Percentiles rank a stretch among this genome's conserved stretches.
Evolutionary conservation across 2,888 invertebrate genomes (phyloP).

Genomic region (Polietes domitor): DNA sequence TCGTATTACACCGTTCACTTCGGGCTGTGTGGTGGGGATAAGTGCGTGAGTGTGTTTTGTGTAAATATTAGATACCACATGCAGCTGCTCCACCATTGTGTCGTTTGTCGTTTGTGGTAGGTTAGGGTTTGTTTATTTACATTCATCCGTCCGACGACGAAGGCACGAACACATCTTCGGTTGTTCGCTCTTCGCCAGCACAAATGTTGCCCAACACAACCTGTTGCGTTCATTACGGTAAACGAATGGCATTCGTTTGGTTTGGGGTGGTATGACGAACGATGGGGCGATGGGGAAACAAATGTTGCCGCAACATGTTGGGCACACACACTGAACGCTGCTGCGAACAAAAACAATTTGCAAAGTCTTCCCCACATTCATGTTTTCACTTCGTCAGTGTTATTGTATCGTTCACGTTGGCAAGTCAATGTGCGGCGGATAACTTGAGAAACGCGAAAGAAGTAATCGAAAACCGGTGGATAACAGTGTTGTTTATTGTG

Average conservation of each 20-base stretch:
- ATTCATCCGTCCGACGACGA: background rate
- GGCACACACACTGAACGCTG: background rate
- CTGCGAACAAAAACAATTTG: conserved; percentile 32
- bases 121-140: conserved; percentile 54
- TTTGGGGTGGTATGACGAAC: too few species aligned
- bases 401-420: conserved; percentile 71
- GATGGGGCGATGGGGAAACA: conserved; percentile 1
- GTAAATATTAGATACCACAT: conserved; percentile 17
- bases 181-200: conserved; percentile 23
- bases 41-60: background rate
- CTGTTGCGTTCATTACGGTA: conserved; percentile 33
- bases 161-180: background rate
- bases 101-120: conserved; percentile 8
- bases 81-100: conserved; percentile 16
- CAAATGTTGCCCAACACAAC: conserved; percentile 39
- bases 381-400: conserved; percentile 67
- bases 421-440: conserved; percentile 71
- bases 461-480: conserved; percentile 42
- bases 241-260: background rate
- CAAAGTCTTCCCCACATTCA: conserved; percentile 41
- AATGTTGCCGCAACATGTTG: conserved; percentile 38
- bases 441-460: background rate
- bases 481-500: conserved; percentile 46
- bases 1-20: background rate
- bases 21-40: background rate